Evolutionary conservation across 2,113 vertebrate genomes (phyloP).

Genomic region (Caretta caretta): DNA sequence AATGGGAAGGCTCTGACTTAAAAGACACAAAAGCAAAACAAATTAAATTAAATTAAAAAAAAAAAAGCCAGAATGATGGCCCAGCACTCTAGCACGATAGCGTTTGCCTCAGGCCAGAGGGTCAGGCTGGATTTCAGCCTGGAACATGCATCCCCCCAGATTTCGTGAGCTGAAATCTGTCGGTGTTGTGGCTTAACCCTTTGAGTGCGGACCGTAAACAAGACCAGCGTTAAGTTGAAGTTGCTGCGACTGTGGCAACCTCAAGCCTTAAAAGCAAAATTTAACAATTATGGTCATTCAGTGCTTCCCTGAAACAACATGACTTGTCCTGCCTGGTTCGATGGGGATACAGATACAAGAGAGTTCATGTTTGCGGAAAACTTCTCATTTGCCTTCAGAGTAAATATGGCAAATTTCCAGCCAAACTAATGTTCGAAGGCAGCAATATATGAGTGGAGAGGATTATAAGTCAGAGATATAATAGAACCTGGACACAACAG

Average conservation of each 20-base stretch:
- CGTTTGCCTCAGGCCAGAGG: not conserved
- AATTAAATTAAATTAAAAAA: not conserved
- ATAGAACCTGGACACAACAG: not conserved
- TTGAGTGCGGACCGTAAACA: not conserved
- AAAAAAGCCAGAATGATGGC: not conserved
- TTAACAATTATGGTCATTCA: not conserved
- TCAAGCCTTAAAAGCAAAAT: rapidly evolving
- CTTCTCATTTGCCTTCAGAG: not conserved
- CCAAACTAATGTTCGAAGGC: not conserved
- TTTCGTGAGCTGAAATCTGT: not conserved
- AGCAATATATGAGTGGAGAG: not conserved
- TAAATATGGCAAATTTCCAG: not conserved
- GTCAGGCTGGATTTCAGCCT: not conserved
- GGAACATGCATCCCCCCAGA: not conserved
- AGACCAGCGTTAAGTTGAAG: not conserved
- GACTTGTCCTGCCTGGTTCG: rapidly evolving
- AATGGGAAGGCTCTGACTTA: not conserved
- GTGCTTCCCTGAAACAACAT: not conserved
- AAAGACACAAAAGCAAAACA: not conserved
- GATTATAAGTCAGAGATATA: not conserved
- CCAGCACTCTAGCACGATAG: not conserved
- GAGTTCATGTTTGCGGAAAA: rapidly evolving
- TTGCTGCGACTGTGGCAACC: not conserved
- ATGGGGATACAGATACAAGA: not conserved
- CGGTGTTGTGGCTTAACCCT: not conserved